Base-by-base conservation (phyloP, 2,797 vertebrate genomes). In the Sebastes minor region DNA sequence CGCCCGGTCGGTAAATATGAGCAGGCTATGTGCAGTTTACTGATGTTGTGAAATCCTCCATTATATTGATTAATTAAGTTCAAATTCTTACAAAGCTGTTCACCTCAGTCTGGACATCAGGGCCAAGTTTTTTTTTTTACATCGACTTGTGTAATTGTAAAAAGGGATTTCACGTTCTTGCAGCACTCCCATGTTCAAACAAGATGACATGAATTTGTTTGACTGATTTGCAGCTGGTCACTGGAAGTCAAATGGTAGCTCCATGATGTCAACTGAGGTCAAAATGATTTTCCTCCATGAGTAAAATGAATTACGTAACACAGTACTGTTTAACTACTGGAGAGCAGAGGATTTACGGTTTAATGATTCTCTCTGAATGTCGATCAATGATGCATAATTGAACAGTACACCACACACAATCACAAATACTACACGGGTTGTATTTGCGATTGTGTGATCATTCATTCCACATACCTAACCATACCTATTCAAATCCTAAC, bases 321-420 rank as follows among this genome's bases (percentile, higher is more conserved):
- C 18, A 8, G 25, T 38, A 35, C n/a, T 33, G 25, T 67, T 38
- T 46, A 9, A 42, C 30, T 57, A 38, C 59, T 46, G 63, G n/a
- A 23, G 32, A 86, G 27, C 60, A 81, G 66, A 73, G 78, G 65
- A 74, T 77, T 73, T 46, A 75, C 72, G 63, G 63, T 80, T 83
- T 66, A 73, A 76, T 69, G 42, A 63, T 66, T 67, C 7, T 42
- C 8, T 49, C 13, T 46, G 18, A 66, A 27, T 55, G 79, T 62
- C 2, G 20, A 72, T 69, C 30, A 38, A 57, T 35, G 10, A 70
- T 68, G n/a, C 55, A 71, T 56, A 20, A 67, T n/a, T 74, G 52
- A 74, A 74, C 63, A 42, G 49, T 38, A 80, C 32, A 62, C 8
- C 3, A 22, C 30, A 61, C 23, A 35, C 62, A 71, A 11, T 71